A percentile compares a stretch with the other conserved stretches of the same genome.
phyloP scores from a whole-genome alignment of 2,113 vertebrate species.

The Mormoops blainvillei region DNA sequence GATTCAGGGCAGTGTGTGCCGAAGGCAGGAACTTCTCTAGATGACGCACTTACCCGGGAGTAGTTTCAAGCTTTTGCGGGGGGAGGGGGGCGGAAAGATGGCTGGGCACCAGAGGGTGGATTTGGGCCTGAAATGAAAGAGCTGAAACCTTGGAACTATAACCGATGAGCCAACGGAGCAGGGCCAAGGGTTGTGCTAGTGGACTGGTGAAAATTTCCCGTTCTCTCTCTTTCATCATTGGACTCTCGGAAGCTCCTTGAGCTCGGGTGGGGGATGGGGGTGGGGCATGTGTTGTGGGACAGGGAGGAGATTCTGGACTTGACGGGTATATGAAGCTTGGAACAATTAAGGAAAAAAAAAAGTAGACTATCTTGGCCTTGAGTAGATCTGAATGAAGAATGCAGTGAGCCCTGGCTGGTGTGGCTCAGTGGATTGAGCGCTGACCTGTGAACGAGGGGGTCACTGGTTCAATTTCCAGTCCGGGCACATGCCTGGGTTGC shows the following conservation, averaged over 20 bases:
- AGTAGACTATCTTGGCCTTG: not conserved
- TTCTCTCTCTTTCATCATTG: not conserved
- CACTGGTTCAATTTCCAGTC: too few relatives aligned
- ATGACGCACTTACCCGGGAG: not conserved
- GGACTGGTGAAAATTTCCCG: not conserved
- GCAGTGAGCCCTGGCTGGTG: too few relatives aligned
- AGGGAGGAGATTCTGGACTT: not conserved
- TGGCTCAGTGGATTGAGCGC: too few relatives aligned
- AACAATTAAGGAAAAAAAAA: not conserved
- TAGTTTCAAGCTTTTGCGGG: not conserved
- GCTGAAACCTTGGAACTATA: not conserved
- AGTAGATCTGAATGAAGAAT: not conserved
- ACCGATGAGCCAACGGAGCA: not conserved
- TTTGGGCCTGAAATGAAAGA: not conserved
- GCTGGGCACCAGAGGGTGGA: not conserved
- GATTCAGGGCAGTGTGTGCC: not conserved
- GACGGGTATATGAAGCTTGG: not conserved
- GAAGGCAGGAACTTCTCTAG: not conserved
- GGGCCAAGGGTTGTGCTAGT: not conserved
- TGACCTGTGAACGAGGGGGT: too few relatives aligned
- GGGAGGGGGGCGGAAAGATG: too few relatives aligned
- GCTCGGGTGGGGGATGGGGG: too few relatives aligned
- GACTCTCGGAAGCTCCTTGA: not conserved
- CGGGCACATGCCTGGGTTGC: too few relatives aligned
- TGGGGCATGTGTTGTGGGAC: not conserved